Percentiles rank a stretch among this genome's conserved stretches.
Conservation (phyloP, 2,797 vertebrate species). For the Gephyroberyx darwinii region DNA sequence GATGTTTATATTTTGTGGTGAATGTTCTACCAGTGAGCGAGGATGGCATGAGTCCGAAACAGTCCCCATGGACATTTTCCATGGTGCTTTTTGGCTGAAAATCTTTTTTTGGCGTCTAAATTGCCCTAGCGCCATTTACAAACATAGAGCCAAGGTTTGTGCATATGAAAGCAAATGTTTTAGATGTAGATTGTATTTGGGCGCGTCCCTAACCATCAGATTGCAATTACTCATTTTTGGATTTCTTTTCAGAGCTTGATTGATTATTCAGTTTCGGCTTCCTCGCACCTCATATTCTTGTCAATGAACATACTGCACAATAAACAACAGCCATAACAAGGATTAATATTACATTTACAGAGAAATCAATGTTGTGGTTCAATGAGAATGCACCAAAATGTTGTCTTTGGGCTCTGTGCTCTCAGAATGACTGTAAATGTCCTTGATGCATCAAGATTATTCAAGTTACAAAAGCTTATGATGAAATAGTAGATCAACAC, state of each 20-base stretch:
- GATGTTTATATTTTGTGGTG: no score
- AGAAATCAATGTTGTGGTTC: constrained; percentile 15
- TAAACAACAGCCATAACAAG: background rate
- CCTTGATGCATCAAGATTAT: background rate
- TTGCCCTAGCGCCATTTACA: background rate
- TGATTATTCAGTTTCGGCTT: background rate
- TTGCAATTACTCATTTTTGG: background rate
- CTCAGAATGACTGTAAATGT: background rate
- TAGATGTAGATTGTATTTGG: background rate
- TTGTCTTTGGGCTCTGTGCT: background rate
- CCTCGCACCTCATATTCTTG: background rate
- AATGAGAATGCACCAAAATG: constrained; percentile 7
- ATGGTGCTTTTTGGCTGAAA: no score
- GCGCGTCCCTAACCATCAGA: background rate
- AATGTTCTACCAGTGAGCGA: no score
- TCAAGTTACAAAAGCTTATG: constrained; percentile 6
- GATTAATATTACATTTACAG: background rate
- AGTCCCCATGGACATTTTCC: no score
- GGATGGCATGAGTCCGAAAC: no score
- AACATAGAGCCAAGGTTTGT: background rate
- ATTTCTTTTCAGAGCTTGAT: background rate
- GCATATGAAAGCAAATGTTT: background rate
- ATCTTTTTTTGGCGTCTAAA: no score
- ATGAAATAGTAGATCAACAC: constrained; percentile 1
- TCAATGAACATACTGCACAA: background rate